Percentiles rank a stretch among this genome's conserved stretches.
phyloP scores from a whole-genome alignment of 2,113 vertebrate species.

The Kryptolebias marmoratus region DNA sequence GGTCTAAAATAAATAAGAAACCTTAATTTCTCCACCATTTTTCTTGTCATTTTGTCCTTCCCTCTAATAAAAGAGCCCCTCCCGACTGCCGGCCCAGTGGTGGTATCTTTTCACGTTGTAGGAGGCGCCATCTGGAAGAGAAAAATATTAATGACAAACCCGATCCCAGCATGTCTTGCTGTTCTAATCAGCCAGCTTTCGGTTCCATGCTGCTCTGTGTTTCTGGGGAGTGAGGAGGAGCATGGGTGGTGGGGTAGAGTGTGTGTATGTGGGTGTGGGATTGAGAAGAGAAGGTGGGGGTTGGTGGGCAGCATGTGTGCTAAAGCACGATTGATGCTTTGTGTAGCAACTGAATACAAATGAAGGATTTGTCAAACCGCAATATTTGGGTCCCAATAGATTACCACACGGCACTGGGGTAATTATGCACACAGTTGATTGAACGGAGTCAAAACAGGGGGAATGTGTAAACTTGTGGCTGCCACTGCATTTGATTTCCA shows the following conservation, averaged over 20 bases:
- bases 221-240: conserved; percentile 67
- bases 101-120: conserved; percentile 69
- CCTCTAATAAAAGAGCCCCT: conserved; percentile 43
- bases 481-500: conserved; percentile 78
- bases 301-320: conserved; percentile 67
- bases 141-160: conserved; percentile 81
- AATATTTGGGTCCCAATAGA: conserved; percentile 84
- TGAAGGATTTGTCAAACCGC: conserved; percentile 85
- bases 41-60: conserved; percentile 43
- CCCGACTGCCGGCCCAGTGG: conserved; percentile 56
- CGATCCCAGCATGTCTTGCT: conserved; percentile 76
- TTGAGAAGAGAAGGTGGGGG: conserved; percentile 9
- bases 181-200: conserved; percentile 78
- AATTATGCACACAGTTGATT: conserved; percentile 85
- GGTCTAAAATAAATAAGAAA: conserved; percentile 5
- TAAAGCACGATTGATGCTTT: conserved; percentile 83
- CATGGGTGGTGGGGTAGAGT: conserved; percentile 32
- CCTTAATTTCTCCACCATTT: conserved; percentile 18
- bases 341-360: conserved; percentile 84
- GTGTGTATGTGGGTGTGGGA: conserved; percentile 11
- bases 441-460: conserved; percentile 82
- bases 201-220: conserved; percentile 67
- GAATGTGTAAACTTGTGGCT: conserved; percentile 80
- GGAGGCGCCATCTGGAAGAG: conserved; percentile 79
- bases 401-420: conserved; percentile 79